Evolutionary conservation across 2,888 invertebrate species (phyloP).

Genomic region (Ptychoptera contaminata): DNA sequence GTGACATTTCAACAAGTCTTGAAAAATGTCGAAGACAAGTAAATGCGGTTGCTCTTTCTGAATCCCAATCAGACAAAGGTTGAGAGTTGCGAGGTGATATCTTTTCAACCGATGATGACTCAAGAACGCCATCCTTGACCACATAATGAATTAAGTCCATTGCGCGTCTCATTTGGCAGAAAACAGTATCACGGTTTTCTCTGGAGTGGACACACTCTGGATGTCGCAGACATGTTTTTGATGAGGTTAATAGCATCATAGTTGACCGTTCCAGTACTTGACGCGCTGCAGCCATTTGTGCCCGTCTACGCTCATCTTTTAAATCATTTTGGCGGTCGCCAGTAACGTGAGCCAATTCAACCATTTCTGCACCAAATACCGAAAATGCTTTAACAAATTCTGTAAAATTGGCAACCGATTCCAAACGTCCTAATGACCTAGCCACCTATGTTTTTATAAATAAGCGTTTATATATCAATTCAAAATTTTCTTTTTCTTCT

Average conservation of each 20-base stretch:
- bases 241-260: slow-evolving; percentile 90
- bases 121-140: slow-evolving; percentile 86
- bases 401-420: slow-evolving; percentile 80
- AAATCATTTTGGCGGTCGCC: slow-evolving; percentile 66
- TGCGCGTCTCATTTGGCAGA: slow-evolving; percentile 92
- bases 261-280: slow-evolving; percentile 92
- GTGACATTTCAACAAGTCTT: slow-evolving; percentile 59
- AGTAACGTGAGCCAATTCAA: slow-evolving; percentile 89
- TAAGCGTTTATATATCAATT: slow-evolving; percentile 3
- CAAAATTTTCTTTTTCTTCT: too few relatives aligned
- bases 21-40: slow-evolving; percentile 65
- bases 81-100: slow-evolving; percentile 13
- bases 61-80: slow-evolving; percentile 44
- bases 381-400: slow-evolving; percentile 98
- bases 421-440: slow-evolving; percentile 65
- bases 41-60: slow-evolving; percentile 50
- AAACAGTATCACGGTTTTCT: slow-evolving; percentile 94
- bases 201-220: slow-evolving; percentile 85
- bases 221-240: slow-evolving; percentile 89
- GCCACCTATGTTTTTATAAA: too few relatives aligned
- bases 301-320: slow-evolving; percentile 83
- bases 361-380: slow-evolving; percentile 97
- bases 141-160: slow-evolving; percentile 97
- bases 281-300: slow-evolving; percentile 92
- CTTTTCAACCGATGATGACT: slow-evolving; percentile 31